Base-by-base conservation (phyloP, 2,113 vertebrate species). In the Toxostoma redivivum region DNA sequence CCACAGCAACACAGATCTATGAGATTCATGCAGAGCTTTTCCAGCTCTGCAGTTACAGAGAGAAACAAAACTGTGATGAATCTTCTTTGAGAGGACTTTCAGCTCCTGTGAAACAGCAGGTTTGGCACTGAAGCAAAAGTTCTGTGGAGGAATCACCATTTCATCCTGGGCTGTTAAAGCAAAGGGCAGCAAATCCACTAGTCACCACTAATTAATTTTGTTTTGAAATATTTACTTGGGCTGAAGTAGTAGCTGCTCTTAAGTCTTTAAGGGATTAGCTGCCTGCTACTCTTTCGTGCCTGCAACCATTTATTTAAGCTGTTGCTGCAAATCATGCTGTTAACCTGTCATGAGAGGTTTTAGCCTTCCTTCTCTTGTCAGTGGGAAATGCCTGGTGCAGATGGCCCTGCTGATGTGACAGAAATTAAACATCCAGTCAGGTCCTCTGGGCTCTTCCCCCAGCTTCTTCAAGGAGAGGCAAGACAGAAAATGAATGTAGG, bases 151-250 rank as follows among this genome's bases (percentile, higher is more conserved):
- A 89, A 79, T 69, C 53, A 8, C 48, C 3, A 0, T 37, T 87
- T 76, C 69, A 80, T 73, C 45, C 83, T 24, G 40, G 37, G 61
- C 78, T 85, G 70, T 51, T 69, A 44, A 42, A 79, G 45, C 0
- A 1, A 50, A 80, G 70, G 50, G 20, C 47, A 11, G 57, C 57
- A 90, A 74, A 38, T 15, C 85, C 45, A 62, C 80, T 48, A 60
- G 79, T 93, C 92, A 60, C 70, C 44, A 70, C 38, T 90, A 83
- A 92, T 95, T 95, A 84, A 78, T 89, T 92, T 91, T 53, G 64
- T 72, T 94, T 96, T 94, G 93, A 95, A 94, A 91, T 95, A 92
- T 84, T 95, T 92, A 81, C 89, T 91, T 37, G 37, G 73, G 65
- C 61, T 88, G 91, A 76, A 85, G 84, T 65, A 79, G 91, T 74